Percentiles rank a stretch among this genome's conserved stretches.
These are phyloP conservation scores for Petrocephalus microphthalmus DNA, from an alignment of 2,113 vertebrate genomes.

Conservation along the genomic window DNA sequence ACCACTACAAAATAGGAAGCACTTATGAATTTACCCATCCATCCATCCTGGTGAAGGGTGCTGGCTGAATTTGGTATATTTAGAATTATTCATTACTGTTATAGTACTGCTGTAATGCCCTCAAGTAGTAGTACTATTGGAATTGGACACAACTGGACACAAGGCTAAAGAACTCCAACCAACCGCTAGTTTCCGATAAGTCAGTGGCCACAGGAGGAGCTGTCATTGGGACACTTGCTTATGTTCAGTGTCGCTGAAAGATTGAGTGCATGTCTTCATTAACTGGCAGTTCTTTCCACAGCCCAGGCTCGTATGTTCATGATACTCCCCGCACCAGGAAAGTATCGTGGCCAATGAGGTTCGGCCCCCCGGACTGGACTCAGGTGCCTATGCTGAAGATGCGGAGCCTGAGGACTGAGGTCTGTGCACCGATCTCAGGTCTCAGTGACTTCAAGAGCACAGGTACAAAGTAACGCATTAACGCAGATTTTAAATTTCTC, in stretches of 20 bases:
- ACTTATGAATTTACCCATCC: not conserved
- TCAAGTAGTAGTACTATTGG: not conserved
- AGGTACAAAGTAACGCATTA: not conserved
- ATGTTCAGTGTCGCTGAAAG: not conserved
- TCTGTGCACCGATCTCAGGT: conserved; percentile 33
- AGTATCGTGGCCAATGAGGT: conserved; percentile 77
- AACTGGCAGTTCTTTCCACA: conserved; percentile 43
- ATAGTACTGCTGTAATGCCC: too few relatives aligned
- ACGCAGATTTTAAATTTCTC: not conserved
- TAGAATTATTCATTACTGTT: not conserved
- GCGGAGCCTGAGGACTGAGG: conserved; percentile 63
- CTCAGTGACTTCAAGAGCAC: not conserved
- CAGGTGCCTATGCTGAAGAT: conserved; percentile 52
- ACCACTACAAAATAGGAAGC: not conserved
- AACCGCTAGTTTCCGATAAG: not conserved
- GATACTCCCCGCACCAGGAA: conserved; percentile 40
- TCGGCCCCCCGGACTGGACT: conserved; percentile 76
- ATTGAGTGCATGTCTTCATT: not conserved
- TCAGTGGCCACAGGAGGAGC: not conserved
- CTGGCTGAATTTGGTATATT: not conserved
- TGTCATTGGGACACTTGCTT: not conserved
- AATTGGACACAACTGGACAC: not conserved
- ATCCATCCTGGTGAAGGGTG: not conserved
- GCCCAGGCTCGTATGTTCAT: conserved; percentile 66
- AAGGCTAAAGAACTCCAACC: not conserved